These are phyloP conservation scores for Passer domesticus DNA, from an alignment of 2,113 vertebrate species.

Conservation along the genomic window DNA sequence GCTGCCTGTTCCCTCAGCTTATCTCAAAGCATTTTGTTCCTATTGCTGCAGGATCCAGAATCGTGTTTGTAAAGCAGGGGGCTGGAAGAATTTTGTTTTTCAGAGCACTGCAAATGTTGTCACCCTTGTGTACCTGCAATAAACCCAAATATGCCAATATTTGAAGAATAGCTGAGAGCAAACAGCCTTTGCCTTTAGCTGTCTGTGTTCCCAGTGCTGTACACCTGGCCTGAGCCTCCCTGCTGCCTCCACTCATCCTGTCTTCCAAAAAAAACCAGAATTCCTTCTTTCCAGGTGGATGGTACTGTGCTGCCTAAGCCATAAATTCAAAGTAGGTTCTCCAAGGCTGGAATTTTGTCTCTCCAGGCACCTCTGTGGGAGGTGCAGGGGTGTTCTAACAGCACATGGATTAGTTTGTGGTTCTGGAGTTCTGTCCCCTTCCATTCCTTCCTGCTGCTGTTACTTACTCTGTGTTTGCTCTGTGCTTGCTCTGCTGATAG, in stretches of 20 bases:
- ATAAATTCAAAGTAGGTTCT: neutral
- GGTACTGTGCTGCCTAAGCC: neutral
- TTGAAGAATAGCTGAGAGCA: constrained; percentile 12
- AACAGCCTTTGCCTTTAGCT: constrained; percentile 7
- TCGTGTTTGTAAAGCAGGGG: neutral
- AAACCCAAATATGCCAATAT: constrained; percentile 31
- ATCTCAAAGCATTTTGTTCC: neutral
- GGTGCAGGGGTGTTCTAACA: neutral
- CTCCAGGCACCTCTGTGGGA: neutral
- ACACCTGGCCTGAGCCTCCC: neutral
- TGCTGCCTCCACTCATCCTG: neutral
- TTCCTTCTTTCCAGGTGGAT: neutral
- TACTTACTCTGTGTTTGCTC: neutral
- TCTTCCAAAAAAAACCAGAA: neutral
- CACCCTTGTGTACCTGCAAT: constrained; percentile 11
- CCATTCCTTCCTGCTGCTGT: neutral
- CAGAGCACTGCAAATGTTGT: constrained; percentile 18
- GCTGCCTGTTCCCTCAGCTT: neutral
- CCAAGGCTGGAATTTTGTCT: neutral
- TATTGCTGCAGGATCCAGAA: neutral
- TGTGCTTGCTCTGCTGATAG: neutral
- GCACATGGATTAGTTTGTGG: accelerated
- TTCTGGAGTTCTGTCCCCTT: neutral
- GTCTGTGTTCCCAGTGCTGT: neutral
- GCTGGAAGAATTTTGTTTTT: constrained; percentile 33